A percentile compares a stretch with the other conserved stretches of the same genome.
Evolutionary conservation across 2,888 invertebrate species (phyloP).

Genomic region (Pollenia angustigena): DNA sequence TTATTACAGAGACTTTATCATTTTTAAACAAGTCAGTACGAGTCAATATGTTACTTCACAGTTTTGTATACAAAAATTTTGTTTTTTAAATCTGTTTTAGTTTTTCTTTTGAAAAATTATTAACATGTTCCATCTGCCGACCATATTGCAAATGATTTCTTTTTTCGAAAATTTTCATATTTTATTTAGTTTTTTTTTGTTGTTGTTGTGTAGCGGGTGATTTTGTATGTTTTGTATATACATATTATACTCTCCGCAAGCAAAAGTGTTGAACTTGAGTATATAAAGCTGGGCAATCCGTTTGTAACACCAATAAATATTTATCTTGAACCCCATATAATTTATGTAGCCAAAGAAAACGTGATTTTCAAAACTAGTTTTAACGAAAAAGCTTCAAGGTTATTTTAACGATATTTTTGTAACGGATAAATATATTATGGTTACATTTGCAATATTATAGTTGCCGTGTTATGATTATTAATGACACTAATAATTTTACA

Average conservation of each 20-base stretch:
- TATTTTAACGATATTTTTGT: too few species aligned
- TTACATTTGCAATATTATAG: too few species aligned
- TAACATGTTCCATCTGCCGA: conserved; percentile 67
- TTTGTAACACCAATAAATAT: too few species aligned
- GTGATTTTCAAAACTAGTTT: too few species aligned
- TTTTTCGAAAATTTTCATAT: conserved; percentile 2
- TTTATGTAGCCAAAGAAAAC: too few species aligned
- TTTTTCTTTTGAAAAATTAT: conserved; percentile 27
- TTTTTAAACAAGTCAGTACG: conserved; percentile 2
- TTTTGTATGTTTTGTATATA: background rate
- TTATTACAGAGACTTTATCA: conserved; percentile 14
- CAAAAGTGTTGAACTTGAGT: too few species aligned
- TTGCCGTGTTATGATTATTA: too few species aligned
- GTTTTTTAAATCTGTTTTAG: conserved; percentile 5
- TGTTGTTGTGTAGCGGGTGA: background rate
- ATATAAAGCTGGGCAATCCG: too few species aligned
- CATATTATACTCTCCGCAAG: background rate
- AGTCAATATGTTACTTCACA: conserved; percentile 16
- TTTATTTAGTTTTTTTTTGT: conserved; percentile 5
- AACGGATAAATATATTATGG: too few species aligned
- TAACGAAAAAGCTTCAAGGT: too few species aligned
- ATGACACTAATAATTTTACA: too few species aligned
- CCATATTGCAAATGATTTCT: conserved; percentile 61
- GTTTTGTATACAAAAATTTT: conserved; percentile 28
- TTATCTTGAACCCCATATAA: too few species aligned